phyloP scores from a whole-genome alignment of 2,797 vertebrate genomes.

The Dipus sagitta region DNA sequence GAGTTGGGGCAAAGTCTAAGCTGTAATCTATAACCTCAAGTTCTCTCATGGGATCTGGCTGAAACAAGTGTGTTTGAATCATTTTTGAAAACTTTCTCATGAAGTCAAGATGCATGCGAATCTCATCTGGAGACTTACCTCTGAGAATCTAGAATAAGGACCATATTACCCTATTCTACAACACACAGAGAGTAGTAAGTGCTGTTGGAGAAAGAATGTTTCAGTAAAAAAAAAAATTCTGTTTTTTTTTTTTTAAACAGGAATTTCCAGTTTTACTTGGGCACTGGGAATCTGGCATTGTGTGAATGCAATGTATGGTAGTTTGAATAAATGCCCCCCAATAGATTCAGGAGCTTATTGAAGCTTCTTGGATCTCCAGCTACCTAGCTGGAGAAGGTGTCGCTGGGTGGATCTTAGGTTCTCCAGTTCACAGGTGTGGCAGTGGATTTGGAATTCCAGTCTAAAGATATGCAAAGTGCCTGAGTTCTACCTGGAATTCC shows the following conservation, averaged over 20 bases:
- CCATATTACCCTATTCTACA: not conserved
- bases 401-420: too few species aligned
- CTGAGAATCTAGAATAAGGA: slow-evolving; percentile 11
- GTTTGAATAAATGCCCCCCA: too few species aligned
- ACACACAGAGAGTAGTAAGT: not conserved
- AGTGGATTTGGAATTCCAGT: too few species aligned
- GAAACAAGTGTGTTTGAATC: not conserved
- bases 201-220: not conserved
- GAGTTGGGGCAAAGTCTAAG: slow-evolving; percentile 1
- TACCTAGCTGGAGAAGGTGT: too few species aligned
- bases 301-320: not conserved
- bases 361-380: too few species aligned
- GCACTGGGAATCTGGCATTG: slow-evolving; percentile 30
- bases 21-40: not conserved
- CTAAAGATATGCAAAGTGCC: too few species aligned
- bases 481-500: too few species aligned
- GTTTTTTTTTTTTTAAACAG: not conserved
- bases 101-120: not conserved
- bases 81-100: not conserved
- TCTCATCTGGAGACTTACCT: not conserved
- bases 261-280: slow-evolving; percentile 49
- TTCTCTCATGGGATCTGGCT: not conserved
- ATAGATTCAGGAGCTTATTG: too few species aligned
- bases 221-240: not conserved
- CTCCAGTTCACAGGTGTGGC: too few species aligned